Percentiles rank a stretch among this genome's conserved stretches.
phyloP scores from a whole-genome alignment of 2,888 invertebrate genomes.

The Ophioninae sp. region DNA sequence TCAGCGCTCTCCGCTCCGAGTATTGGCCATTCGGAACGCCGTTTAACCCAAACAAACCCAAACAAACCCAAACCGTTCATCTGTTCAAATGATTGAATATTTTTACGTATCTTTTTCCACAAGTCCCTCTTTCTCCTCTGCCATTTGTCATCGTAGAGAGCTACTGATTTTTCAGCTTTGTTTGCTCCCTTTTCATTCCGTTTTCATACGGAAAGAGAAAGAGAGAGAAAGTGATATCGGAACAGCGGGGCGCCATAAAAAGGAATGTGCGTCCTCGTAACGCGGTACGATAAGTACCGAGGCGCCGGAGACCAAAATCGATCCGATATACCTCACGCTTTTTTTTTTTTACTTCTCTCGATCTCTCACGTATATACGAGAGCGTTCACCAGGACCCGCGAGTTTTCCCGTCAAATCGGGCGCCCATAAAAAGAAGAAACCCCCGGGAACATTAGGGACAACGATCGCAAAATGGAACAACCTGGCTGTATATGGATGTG shows the following conservation, averaged over 20 bases:
- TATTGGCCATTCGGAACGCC: too few species aligned
- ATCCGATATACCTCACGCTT: constrained; percentile 66
- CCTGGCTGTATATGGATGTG: constrained; percentile 46
- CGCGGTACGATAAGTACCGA: constrained; percentile 79
- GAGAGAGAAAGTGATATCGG: constrained; percentile 65
- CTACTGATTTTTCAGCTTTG: constrained; percentile 43
- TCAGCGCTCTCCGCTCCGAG: too few species aligned
- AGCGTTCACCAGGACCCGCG: constrained; percentile 28
- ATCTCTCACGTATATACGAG: constrained; percentile 16
- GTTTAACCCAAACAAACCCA: too few species aligned
- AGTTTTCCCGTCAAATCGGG: constrained; percentile 72
- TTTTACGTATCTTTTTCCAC: neutral
- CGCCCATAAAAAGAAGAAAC: constrained; percentile 76
- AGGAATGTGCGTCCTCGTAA: constrained; percentile 79
- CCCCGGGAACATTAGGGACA: constrained; percentile 58
- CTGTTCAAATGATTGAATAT: constrained; percentile 28
- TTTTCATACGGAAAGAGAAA: constrained; percentile 48
- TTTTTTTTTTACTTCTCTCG: constrained; percentile 28
- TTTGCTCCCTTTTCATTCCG: constrained; percentile 68
- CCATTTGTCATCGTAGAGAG: neutral
- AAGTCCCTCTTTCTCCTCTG: constrained; percentile 9
- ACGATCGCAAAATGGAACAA: constrained; percentile 24
- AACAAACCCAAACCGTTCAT: too few species aligned
- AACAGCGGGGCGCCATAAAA: constrained; percentile 77
- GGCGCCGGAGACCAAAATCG: constrained; percentile 75